Evolutionary conservation across 2,888 invertebrate species (phyloP).

Genomic region (Gymnosoma rotundatum): DNA sequence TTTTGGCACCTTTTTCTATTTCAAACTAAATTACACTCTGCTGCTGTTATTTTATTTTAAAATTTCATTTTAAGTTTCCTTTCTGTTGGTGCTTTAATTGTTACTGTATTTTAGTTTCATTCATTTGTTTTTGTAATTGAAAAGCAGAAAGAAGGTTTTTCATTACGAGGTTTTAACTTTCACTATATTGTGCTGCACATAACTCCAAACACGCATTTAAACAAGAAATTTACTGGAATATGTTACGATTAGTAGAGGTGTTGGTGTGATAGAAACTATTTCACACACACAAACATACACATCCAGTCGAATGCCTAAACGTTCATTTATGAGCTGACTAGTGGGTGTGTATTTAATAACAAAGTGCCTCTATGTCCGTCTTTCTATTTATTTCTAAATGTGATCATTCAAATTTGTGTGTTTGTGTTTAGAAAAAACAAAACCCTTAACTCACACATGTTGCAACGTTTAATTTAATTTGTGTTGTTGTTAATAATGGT

Average conservation of each 20-base stretch:
- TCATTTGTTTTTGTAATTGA: conserved; percentile 31
- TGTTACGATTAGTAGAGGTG: not conserved
- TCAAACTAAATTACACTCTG: conserved; percentile 55
- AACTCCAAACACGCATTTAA: not conserved
- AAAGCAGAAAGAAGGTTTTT: conserved; percentile 46
- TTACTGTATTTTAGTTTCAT: not conserved
- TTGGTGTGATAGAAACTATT: not conserved
- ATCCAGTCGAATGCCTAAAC: not conserved
- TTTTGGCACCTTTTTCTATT: conserved; percentile 58
- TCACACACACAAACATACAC: not conserved
- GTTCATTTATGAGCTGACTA: not conserved
- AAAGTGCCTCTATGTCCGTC: not conserved
- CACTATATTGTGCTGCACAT: conserved; percentile 36
- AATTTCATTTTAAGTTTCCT: conserved; percentile 43
- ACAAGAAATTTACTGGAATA: not conserved
- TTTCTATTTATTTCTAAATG: not conserved
- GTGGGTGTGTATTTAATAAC: conserved; percentile 4
- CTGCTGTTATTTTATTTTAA: conserved; percentile 44
- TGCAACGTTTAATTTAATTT: conserved; percentile 43
- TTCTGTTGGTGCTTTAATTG: conserved; percentile 39
- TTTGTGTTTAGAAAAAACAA: not conserved
- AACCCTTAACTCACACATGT: conserved; percentile 34
- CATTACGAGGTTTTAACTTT: conserved; percentile 60
- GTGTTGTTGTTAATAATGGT: conserved; percentile 9
- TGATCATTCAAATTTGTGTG: not conserved